phyloP scores from a whole-genome alignment of 1,140 invertebrate genomes.

The Episyrphus balteatus region DNA sequence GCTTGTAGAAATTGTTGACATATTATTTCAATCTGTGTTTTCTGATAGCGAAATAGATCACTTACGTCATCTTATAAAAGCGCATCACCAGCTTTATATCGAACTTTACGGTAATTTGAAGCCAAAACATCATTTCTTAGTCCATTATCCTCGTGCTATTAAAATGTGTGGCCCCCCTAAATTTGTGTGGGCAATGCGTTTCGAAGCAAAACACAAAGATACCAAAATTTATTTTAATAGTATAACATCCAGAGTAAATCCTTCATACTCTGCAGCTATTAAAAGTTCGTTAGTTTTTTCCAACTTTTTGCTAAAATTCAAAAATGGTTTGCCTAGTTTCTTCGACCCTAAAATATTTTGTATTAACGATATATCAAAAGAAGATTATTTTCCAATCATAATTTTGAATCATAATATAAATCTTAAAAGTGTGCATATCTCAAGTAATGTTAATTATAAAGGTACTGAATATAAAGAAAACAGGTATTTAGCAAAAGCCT shows the following conservation, averaged over 20 bases:
- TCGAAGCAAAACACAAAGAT: constrained; percentile 10
- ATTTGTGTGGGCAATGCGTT: constrained; percentile 2
- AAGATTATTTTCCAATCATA: no score
- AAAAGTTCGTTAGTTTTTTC: no score
- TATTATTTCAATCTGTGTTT: background rate
- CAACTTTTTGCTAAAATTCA: no score
- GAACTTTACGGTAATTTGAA: constrained; percentile 8
- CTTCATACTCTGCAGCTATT: constrained; percentile 2
- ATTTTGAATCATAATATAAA: no score
- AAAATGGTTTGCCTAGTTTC: no score
- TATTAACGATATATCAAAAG: no score
- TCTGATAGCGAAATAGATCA: background rate
- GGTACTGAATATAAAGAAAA: no score
- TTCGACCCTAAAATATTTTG: no score
- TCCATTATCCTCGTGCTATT: constrained; percentile 18
- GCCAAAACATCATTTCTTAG: constrained; percentile 20
- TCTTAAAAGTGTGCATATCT: no score
- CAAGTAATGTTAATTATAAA: no score
- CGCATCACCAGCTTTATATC: background rate
- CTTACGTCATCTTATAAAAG: background rate
- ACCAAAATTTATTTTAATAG: constrained; percentile 11
- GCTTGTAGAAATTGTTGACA: background rate
- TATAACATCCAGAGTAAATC: constrained; percentile 10
- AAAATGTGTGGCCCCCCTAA: constrained; percentile 14
- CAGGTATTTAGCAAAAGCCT: no score